phyloP scores from a whole-genome alignment of 2,113 vertebrate genomes.

The Crotalus helleri region DNA sequence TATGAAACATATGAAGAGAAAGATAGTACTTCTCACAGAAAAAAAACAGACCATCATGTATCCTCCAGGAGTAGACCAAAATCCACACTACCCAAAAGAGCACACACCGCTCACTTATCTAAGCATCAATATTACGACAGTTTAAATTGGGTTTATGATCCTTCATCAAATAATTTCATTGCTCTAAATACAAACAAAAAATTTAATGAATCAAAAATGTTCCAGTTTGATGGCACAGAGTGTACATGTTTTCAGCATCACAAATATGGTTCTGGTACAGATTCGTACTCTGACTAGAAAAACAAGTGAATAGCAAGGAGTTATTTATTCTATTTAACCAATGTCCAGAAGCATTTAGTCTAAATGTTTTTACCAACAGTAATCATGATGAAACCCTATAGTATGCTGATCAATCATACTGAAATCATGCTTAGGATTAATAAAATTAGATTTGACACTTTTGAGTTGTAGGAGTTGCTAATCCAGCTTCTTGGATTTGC shows the following conservation, averaged over 20 bases:
- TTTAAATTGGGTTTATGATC: neutral
- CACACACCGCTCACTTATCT: neutral
- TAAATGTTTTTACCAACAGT: neutral
- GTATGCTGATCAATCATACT: neutral
- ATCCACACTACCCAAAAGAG: neutral
- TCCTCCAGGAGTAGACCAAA: neutral
- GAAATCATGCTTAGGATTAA: slow-evolving; percentile 4
- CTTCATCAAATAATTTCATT: neutral
- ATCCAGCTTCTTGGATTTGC: neutral
- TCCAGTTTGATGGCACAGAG: neutral
- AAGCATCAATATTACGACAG: neutral
- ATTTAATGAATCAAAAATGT: neutral
- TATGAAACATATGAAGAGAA: neutral
- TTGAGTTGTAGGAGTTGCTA: neutral
- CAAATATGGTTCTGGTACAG: neutral
- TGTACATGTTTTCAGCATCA: neutral
- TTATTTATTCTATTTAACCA: neutral
- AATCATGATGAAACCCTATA: neutral
- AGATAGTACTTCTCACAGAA: neutral
- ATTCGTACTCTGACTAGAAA: slow-evolving; percentile 8
- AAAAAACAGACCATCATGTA: neutral
- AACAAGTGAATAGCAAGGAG: neutral
- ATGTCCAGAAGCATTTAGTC: neutral
- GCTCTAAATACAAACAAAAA: neutral
- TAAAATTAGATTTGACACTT: neutral